Evolutionary conservation across 2,888 invertebrate genomes (phyloP), one percentile per base, ranked within the genome.

Genomic region (Nebria salina): DNA sequence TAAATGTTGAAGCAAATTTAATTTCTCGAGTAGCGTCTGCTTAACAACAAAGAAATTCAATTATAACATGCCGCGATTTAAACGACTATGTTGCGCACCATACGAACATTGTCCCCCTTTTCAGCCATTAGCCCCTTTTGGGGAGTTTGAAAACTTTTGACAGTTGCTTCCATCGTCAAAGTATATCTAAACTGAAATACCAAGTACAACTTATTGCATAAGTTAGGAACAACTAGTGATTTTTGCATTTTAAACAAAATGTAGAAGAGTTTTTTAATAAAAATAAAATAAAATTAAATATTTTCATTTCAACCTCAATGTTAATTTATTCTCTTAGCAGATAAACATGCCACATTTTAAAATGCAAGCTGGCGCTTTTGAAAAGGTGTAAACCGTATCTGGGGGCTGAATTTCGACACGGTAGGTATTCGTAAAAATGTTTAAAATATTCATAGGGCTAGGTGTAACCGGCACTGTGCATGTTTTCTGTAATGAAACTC

Each of bases 41-140:
- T 83, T 80, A 82, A 82, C 82, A 83, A 83, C 83, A 83, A 84
- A 84, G 84, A 84, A 84, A 84, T 83, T 84, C 84, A 83, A 82
- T 83, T 83, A 83, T 83, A 77, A 82, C 82, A 74, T 73, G 64
- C 70, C 15, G 34, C 77, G 81, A 82, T 83, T 82, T 82, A 76
- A 82, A 76, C 74, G 77, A 77, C 42, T 77, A 43, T 54, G 76
- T 66, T 66, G 66, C 66, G 7, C 13, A 34, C 34, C 34, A 34
- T 34, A 34, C 34, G 41, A 9, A 20, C 25, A 11, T 25, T 25
- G 15, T 15, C 25, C 15, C 66, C 34, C 34, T 1, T 34, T 34
- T 34, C 34, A 2, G 34, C 34, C 34, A 34, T 34, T 34, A 34
- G 34, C 34, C 34, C 34, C 34, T 13, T 66, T n/a, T n/a, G 66